Evolutionary conservation across 2,797 vertebrate genomes (phyloP), one percentile per base, ranked within the genome.

Genomic region (Toxotes lorentzi): DNA sequence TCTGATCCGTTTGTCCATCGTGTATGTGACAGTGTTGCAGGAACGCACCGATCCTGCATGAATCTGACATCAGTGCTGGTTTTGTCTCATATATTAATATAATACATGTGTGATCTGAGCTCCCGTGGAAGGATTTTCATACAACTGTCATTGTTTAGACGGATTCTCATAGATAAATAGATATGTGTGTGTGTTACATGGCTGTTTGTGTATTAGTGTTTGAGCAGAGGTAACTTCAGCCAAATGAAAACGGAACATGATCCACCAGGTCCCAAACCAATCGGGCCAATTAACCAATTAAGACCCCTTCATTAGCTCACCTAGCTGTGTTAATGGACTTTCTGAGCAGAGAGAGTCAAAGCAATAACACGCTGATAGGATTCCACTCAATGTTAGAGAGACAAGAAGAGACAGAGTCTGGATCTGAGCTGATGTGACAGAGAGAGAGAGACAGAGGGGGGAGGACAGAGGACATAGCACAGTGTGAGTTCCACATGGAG

Each of bases 351-450:
- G 65, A 70, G 51, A 81, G 56, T 85, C 67, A 76, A 62, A 77
- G 82, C 82, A 86, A 89, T 87, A 82, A 85, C 75, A 63, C 47
- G 51, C 16, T 83, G 81, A 88, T 81, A 43, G 16, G 65, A 86
- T 86, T 88, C 88, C 61, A 61, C 51, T 32, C 71, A 82, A 72
- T 81, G 73, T 76, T 21, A 74, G 57, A 7, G 60, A 35, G 64
- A 68, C n/a, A 9, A 43, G 61, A 40, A n/a, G 23, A 41, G 53
- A 30, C 50, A 35, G 41, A 51, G 54, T 35, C 54, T 24, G 41
- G 21, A 27, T 58, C n/a, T 76, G 34, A 69, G 63, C 51, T 13
- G 58, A 59, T 64, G 62, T 40, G 38, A 35, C 6, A 35, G 34
- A 11, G 38, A 38, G 10, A 11, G 38, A 38, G 38, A 38, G 38